phyloP scores from a whole-genome alignment of 1,140 invertebrate genomes.

The Probaryconus sp. region DNA sequence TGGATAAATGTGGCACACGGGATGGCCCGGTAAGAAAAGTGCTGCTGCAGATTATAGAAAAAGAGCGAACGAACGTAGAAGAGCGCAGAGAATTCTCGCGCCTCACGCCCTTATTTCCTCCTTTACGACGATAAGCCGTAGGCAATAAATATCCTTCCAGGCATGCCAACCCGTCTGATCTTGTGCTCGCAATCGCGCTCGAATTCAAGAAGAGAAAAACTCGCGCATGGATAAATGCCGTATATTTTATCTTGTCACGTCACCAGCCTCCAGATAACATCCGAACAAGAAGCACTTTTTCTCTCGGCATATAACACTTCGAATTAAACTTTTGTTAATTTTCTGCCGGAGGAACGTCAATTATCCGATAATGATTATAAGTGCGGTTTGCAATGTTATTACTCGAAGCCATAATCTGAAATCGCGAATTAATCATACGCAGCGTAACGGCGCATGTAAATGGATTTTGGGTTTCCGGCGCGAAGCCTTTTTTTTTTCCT shows the following conservation, averaged over 20 bases:
- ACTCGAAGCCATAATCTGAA: constrained; percentile 12
- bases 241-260: constrained; percentile 56
- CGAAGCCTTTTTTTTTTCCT: not conserved
- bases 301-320: constrained; percentile 2
- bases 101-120: constrained; percentile 53
- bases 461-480: constrained; percentile 3
- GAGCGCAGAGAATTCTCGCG: constrained; percentile 46
- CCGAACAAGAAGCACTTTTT: constrained; percentile 45
- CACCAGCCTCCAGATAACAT: constrained; percentile 52
- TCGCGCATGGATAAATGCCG: constrained; percentile 57
- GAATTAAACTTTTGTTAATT: constrained; percentile 52
- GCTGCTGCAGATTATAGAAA: constrained; percentile 48
- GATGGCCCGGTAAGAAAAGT: constrained; percentile 35
- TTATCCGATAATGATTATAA: constrained; percentile 22
- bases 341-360: not conserved
- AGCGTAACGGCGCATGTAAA: not conserved
- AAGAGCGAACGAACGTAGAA: constrained; percentile 34
- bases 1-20: constrained; percentile 31
- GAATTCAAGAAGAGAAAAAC: constrained; percentile 57
- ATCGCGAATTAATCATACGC: constrained; percentile 25
- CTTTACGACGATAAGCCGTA: constrained; percentile 57
- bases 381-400: not conserved
- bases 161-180: constrained; percentile 49
- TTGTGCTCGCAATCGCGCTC: constrained; percentile 50
- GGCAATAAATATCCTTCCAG: constrained; percentile 59